Evolutionary conservation across 2,888 invertebrate genomes (phyloP).

Genomic region (Dynastes grantii): DNA sequence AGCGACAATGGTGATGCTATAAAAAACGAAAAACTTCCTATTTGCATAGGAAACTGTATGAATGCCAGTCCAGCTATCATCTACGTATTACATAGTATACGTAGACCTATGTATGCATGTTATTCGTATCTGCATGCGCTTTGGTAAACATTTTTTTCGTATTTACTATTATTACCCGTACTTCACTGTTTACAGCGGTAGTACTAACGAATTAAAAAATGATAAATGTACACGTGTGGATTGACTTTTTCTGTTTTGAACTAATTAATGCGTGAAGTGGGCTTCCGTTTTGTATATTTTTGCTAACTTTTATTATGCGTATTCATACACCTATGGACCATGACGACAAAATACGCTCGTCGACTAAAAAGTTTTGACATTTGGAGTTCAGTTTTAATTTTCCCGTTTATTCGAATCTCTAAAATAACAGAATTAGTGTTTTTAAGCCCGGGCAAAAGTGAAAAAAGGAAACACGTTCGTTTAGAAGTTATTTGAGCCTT

Average conservation of each 20-base stretch:
- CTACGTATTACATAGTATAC: too few species aligned
- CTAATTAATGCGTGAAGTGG: slow-evolving; percentile 33
- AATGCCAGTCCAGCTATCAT: background rate
- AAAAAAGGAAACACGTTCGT: slow-evolving; percentile 22
- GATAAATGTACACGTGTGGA: slow-evolving; percentile 3
- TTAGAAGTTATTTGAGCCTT: slow-evolving; percentile 6
- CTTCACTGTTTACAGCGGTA: background rate
- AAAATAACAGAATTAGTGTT: slow-evolving; percentile 22
- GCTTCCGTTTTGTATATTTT: slow-evolving; percentile 23
- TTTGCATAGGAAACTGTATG: background rate
- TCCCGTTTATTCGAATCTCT: slow-evolving; percentile 3
- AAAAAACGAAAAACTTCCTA: too few species aligned
- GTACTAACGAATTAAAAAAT: slow-evolving; percentile 7
- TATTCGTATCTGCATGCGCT: background rate
- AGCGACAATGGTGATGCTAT: too few species aligned
- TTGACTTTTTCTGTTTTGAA: slow-evolving; percentile 16
- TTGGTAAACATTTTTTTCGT: slow-evolving; percentile 1
- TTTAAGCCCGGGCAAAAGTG: slow-evolving; percentile 2
- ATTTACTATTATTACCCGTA: background rate
- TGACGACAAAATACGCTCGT: slow-evolving; percentile 21
- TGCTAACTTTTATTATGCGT: slow-evolving; percentile 10
- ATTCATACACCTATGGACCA: background rate
- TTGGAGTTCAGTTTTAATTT: slow-evolving; percentile 14
- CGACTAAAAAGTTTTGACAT: background rate
- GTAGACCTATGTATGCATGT: background rate